phyloP scores from a whole-genome alignment of 2,888 invertebrate species.

The Tetanocera ferruginea region DNA sequence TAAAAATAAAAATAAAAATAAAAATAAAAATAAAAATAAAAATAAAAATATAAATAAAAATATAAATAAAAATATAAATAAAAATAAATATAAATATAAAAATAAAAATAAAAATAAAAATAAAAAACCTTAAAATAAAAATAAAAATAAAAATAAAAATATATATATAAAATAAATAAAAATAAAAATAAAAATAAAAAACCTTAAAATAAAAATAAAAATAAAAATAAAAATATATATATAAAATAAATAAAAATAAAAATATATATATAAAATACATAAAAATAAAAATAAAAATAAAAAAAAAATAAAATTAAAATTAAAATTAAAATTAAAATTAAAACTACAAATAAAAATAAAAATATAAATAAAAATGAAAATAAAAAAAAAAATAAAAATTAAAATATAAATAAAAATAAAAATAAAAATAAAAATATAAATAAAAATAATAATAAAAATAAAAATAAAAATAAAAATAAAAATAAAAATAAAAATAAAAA shows the following conservation, averaged over 20 bases:
- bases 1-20: too few species aligned
- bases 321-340: neutral
- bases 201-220: neutral
- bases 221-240: constrained; percentile 10
- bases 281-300: neutral
- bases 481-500: neutral
- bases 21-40: too few species aligned
- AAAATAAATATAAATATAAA: constrained; percentile 2
- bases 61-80: neutral
- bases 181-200: neutral
- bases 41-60: too few species aligned
- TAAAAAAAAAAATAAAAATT: neutral
- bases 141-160: neutral
- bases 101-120: neutral
- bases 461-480: neutral
- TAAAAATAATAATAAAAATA: neutral
- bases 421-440: neutral
- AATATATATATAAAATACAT: neutral
- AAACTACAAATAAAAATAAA: neutral
- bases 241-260: neutral
- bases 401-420: too few species aligned
- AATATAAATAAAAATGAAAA: too few species aligned
- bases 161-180: neutral
- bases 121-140: neutral
- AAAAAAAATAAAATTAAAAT: neutral